These are phyloP conservation scores for Lepidiolamprologus cunningtoni DNA, from an alignment of 2,113 vertebrate species.

Conservation along the genomic window DNA sequence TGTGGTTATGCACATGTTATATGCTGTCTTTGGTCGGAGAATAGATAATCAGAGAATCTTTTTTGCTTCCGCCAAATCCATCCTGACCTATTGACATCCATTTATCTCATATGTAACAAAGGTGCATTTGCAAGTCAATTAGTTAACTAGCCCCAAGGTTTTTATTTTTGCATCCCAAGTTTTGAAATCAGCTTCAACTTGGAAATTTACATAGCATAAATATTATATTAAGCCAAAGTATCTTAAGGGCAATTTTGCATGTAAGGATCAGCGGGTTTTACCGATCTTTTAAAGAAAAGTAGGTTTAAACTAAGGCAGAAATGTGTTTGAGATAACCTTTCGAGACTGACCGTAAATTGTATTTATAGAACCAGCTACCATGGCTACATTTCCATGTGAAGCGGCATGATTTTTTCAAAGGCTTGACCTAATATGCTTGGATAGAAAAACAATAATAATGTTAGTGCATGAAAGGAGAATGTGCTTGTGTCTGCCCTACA, in stretches of 20 bases:
- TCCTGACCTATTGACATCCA: slow-evolving; percentile 57
- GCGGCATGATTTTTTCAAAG: not conserved
- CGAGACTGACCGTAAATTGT: not conserved
- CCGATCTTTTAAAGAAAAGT: not conserved
- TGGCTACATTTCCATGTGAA: not conserved
- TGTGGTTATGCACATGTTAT: not conserved
- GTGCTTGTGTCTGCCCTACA: not conserved
- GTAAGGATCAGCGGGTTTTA: not conserved
- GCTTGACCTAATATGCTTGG: not conserved
- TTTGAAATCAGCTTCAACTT: slow-evolving; percentile 54
- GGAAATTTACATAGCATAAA: slow-evolving; percentile 50
- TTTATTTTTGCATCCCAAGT: slow-evolving; percentile 40
- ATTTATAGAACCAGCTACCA: not conserved
- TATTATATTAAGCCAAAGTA: slow-evolving; percentile 50
- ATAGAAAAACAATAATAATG: not conserved
- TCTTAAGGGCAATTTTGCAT: slow-evolving; percentile 19
- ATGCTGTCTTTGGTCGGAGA: not conserved
- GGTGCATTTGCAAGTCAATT: slow-evolving; percentile 66
- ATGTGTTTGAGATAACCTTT: not conserved
- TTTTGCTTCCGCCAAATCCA: not conserved
- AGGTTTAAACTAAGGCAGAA: not conserved
- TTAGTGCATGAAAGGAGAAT: not conserved
- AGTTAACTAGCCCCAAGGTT: slow-evolving; percentile 42
- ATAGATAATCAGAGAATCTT: not conserved
- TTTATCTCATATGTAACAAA: slow-evolving; percentile 38